Conservation (phyloP, 2,888 invertebrate species). For the Scaptomyza tumidula region DNA sequence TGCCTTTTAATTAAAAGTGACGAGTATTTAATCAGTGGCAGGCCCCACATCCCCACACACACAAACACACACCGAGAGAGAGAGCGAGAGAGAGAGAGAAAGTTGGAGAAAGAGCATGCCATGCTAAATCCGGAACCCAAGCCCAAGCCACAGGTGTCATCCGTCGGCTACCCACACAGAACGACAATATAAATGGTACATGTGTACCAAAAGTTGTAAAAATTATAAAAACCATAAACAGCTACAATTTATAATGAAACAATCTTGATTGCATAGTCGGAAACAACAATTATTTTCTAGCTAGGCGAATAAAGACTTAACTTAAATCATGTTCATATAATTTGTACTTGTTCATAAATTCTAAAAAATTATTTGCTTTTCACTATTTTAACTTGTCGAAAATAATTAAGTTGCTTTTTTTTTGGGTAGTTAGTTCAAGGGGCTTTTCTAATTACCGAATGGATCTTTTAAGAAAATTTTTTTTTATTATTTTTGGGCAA, state of each 20-base stretch:
- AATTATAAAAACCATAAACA: neutral
- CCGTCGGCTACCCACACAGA: neutral
- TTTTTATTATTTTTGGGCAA: no score
- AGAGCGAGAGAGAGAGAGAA: neutral
- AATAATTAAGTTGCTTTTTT: no score
- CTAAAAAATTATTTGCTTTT: no score
- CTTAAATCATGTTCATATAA: neutral
- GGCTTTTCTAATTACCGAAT: no score
- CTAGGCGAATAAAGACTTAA: no score
- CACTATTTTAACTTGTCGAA: no score
- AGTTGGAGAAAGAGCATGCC: conserved; percentile 17
- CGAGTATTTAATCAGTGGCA: conserved; percentile 78
- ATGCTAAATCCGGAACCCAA: conserved; percentile 25
- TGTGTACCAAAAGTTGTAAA: neutral
- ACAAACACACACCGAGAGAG: neutral
- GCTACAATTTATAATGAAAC: neutral
- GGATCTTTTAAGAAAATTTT: no score
- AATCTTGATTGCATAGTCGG: neutral
- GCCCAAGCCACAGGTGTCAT: conserved; percentile 12
- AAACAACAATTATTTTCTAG: neutral
- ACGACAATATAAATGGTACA: conserved; percentile 4
- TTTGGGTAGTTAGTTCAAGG: no score
- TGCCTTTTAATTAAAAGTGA: conserved; percentile 79
- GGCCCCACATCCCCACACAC: conserved; percentile 4
- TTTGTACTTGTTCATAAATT: neutral